Percentiles rank a stretch among this genome's conserved stretches.
Evolutionary conservation across 2,113 vertebrate genomes (phyloP).

Genomic region (Rynchops niger): DNA sequence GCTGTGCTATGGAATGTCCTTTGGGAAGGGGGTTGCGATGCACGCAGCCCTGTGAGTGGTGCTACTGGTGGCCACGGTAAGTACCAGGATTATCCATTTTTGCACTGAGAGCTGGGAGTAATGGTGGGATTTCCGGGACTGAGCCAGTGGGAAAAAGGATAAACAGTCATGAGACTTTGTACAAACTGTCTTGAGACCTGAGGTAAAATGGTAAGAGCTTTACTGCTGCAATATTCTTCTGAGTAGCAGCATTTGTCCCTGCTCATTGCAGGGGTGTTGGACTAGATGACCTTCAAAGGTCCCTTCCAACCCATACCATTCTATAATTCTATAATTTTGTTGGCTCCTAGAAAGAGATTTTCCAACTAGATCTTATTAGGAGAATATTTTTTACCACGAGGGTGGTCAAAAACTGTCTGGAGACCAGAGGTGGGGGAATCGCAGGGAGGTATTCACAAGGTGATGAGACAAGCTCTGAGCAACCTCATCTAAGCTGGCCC

Average conservation of each 20-base stretch:
- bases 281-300: background rate
- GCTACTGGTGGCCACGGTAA: background rate
- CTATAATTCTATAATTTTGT: background rate
- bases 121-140: background rate
- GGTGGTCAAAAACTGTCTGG: background rate
- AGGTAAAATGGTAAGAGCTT: background rate
- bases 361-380: background rate
- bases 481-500: background rate
- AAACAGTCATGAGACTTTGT: fast-evolving
- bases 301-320: background rate
- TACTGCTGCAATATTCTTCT: background rate
- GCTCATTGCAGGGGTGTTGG: background rate
- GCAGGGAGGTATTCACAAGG: background rate
- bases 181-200: fast-evolving
- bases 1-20: background rate
- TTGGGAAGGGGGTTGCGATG: background rate
- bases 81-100: background rate
- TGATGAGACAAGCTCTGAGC: background rate
- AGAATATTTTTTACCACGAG: fast-evolving
- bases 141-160: background rate
- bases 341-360: background rate
- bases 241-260: background rate
- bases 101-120: background rate
- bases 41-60: background rate
- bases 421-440: background rate